These are phyloP conservation scores for Edolisoma coerulescens DNA, from an alignment of 2,113 vertebrate genomes.

Conservation along the genomic window DNA sequence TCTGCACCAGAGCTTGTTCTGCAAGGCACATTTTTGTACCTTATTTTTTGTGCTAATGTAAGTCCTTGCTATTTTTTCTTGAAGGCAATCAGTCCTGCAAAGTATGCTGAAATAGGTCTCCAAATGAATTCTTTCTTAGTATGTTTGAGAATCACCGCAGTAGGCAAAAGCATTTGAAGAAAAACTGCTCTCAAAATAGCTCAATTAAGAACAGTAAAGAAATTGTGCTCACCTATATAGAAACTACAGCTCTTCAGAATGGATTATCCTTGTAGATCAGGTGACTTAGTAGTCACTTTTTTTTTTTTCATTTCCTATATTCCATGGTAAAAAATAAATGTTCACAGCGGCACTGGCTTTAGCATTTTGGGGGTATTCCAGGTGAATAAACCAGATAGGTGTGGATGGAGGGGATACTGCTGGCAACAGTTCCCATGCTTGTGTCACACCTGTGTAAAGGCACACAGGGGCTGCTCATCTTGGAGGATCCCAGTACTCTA, in stretches of 20 bases:
- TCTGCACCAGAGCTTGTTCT: not conserved
- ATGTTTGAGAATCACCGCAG: not conserved
- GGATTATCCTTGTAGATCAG: not conserved
- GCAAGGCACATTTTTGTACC: not conserved
- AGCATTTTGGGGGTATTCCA: not conserved
- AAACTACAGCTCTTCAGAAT: not conserved
- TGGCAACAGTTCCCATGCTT: not conserved
- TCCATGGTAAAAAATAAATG: not conserved
- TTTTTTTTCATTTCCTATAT: not conserved
- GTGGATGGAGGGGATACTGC: not conserved
- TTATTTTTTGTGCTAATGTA: not conserved
- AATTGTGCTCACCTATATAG: not conserved
- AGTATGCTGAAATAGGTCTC: conserved; percentile 2
- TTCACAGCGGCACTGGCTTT: not conserved
- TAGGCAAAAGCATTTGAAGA: conserved; percentile 10
- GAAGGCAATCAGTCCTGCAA: not conserved
- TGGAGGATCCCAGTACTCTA: not conserved
- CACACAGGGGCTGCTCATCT: not conserved
- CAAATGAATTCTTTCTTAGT: not conserved
- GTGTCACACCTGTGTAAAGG: not conserved
- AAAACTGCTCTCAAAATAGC: not conserved
- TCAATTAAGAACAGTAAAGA: not conserved
- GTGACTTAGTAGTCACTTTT: not conserved
- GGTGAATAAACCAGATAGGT: not conserved
- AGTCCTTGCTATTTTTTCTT: not conserved